Base-by-base conservation (phyloP, 2,888 invertebrate genomes). In the Agapostemon virescens region DNA sequence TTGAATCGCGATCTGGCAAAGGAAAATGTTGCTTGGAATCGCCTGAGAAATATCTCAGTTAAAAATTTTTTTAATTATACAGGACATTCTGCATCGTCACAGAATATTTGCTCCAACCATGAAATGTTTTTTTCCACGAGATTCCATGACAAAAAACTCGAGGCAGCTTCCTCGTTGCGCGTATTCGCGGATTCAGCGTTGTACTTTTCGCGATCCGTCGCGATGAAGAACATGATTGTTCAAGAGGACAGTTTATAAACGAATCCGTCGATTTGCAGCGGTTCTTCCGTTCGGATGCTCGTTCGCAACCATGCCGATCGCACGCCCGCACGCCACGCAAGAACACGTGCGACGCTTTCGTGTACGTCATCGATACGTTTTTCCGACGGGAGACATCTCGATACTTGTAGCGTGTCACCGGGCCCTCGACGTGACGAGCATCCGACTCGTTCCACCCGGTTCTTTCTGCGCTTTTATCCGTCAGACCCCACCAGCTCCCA, bases 361-460 rank as follows among this genome's bases (percentile, higher is more conserved):
- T 77, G 1, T 2, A 55, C 71, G 68, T 82, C 82, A 36, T 36
- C 71, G 64, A 80, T 77, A 77, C 73, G 61, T 78, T 80, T 85
- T 81, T 72, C 52, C 73, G 52, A 23, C 23, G 71, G 52, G 17
- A 52, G 72, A 81, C 77, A 81, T 79, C 70, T 64, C 64, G 72
- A 80, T 72, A 69, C 77, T 66, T 69, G 77, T 77, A 79, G 66
- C 84, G 70, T 77, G 84, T 75, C 84, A 71, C 61, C 82, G 36
- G 36, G 42, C 45, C 45, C 71, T 68, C 74, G 76, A 85, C 85
- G 85, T 84, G 85, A 86, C 84, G 66, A 66, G 81, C 81, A 80
- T 82, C 69, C 72, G 45, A 72, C 73, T 73, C 76, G n/a, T 30
- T 30, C 58, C 15, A 36, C n/a, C 15, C 69, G 15, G 20, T 13